phyloP scores from a whole-genome alignment of 1,140 invertebrate genomes.

The Bombus soroeensis region DNA sequence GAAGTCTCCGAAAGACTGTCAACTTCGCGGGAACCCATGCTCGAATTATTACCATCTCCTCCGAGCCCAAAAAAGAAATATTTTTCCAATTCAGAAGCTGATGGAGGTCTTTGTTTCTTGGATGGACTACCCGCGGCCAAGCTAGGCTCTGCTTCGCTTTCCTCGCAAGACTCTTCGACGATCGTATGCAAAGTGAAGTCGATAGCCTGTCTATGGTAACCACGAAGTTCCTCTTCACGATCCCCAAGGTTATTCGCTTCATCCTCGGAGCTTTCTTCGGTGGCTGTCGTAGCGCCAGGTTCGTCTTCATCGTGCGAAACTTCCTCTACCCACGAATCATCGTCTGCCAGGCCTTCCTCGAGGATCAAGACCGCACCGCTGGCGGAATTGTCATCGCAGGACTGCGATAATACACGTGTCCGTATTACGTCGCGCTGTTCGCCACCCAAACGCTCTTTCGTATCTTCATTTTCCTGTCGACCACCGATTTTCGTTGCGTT shows the following conservation, averaged over 20 bases:
- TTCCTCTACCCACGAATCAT: conserved; percentile 94
- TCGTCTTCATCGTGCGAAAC: conserved; percentile 89
- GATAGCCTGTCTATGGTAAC: conserved; percentile 90
- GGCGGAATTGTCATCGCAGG: conserved; percentile 68
- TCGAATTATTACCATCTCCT: conserved; percentile 86
- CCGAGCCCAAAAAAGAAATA: conserved; percentile 95
- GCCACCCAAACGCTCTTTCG: conserved; percentile 33
- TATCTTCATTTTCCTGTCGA: conserved; percentile 39
- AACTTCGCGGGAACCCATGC: conserved; percentile 82
- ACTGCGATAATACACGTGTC: conserved; percentile 57
- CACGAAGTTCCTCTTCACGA: conserved; percentile 91
- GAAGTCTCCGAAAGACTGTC: conserved; percentile 94
- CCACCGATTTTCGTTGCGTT: conserved; percentile 53
- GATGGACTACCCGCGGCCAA: conserved; percentile 76
- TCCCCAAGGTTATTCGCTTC: conserved; percentile 83
- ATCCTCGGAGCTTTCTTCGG: conserved; percentile 84
- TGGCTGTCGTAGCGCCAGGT: conserved; percentile 80
- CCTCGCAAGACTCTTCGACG: conserved; percentile 96
- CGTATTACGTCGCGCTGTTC: conserved; percentile 43
- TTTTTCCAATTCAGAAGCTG: conserved; percentile 93
- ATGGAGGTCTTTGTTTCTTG: conserved; percentile 85
- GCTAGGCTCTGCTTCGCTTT: conserved; percentile 90
- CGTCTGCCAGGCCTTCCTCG: conserved; percentile 92
- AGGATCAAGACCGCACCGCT: conserved; percentile 86
- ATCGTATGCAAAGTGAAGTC: conserved; percentile 97